Conservation (phyloP, 1,140 invertebrate genomes). For the Tenebrio molitor region DNA sequence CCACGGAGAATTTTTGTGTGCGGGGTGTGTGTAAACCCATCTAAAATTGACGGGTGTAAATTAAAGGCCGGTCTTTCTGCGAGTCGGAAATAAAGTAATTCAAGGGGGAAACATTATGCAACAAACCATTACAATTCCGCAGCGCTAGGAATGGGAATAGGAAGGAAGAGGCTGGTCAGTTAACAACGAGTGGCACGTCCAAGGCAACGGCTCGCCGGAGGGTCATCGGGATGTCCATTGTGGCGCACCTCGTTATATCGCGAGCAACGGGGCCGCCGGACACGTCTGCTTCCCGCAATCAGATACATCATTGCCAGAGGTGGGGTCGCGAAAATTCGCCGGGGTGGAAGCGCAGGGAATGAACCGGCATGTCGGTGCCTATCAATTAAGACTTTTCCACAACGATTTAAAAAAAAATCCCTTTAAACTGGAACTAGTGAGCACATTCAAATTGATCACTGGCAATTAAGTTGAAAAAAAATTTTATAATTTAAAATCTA, state of each 20-base stretch:
- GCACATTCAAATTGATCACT: too few species aligned
- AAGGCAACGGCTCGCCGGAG: slow-evolving; percentile 46
- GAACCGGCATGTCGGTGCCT: too few species aligned
- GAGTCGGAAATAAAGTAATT: slow-evolving; percentile 38
- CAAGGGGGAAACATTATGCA: slow-evolving; percentile 46
- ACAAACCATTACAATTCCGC: slow-evolving; percentile 42
- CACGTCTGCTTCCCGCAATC: slow-evolving; percentile 9
- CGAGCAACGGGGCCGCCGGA: not conserved
- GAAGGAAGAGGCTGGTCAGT: slow-evolving; percentile 42
- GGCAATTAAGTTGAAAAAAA: too few species aligned
- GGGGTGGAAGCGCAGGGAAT: too few species aligned
- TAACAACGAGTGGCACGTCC: slow-evolving; percentile 43
- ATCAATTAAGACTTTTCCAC: too few species aligned
- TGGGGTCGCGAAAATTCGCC: too few species aligned
- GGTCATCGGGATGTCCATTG: slow-evolving; percentile 43
- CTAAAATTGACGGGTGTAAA: slow-evolving; percentile 36
- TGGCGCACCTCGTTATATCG: slow-evolving; percentile 41
- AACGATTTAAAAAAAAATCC: too few species aligned
- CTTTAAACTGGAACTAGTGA: too few species aligned
- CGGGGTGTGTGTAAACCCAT: slow-evolving; percentile 7
- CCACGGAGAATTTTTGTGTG: slow-evolving; percentile 22
- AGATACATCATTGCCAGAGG: not conserved
- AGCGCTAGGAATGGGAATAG: slow-evolving; percentile 37
- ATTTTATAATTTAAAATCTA: too few species aligned
- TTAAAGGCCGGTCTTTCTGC: slow-evolving; percentile 7